These are phyloP conservation scores for Rhingia rostrata DNA, from an alignment of 2,888 invertebrate genomes.

Conservation along the genomic window DNA sequence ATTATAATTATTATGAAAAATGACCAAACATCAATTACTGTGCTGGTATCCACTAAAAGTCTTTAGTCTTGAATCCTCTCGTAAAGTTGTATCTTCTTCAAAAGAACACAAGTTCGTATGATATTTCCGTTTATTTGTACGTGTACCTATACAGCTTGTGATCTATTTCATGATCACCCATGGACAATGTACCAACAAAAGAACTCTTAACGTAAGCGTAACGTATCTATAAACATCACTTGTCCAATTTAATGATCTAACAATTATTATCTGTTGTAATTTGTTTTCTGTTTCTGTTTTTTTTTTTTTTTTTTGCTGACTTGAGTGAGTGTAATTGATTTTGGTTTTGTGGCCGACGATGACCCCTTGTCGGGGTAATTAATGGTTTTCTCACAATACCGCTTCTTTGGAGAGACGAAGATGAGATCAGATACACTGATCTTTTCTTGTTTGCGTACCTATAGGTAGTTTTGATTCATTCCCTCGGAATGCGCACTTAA, in stretches of 20 bases:
- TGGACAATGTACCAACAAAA: constrained; percentile 54
- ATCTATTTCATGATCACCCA: constrained; percentile 67
- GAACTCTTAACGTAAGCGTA: constrained; percentile 42
- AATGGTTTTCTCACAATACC: constrained; percentile 43
- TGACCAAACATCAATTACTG: constrained; percentile 70
- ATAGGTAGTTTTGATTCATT: constrained; percentile 13
- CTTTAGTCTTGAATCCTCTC: neutral
- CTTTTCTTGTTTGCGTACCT: constrained; percentile 26
- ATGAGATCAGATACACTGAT: constrained; percentile 52
- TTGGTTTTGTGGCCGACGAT: constrained; percentile 61
- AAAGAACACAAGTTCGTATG: constrained; percentile 22
- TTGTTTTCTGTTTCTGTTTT: constrained; percentile 47
- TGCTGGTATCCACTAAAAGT: constrained; percentile 2
- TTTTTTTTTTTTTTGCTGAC: constrained; percentile 19
- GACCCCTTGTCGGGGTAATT: constrained; percentile 65
- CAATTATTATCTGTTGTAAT: constrained; percentile 73
- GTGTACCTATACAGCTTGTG: constrained; percentile 48
- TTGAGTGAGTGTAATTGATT: constrained; percentile 69
- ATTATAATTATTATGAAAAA: constrained; percentile 73
- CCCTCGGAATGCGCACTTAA: constrained; percentile 40
- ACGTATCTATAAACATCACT: constrained; percentile 72
- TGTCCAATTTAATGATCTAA: constrained; percentile 73
- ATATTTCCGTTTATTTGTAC: constrained; percentile 21
- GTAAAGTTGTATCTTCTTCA: constrained; percentile 36
- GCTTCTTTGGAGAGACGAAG: constrained; percentile 11